These are phyloP conservation scores for Siderastrea siderea DNA, from an alignment of 92 coral and sea anemone species.

Conservation along the genomic window DNA sequence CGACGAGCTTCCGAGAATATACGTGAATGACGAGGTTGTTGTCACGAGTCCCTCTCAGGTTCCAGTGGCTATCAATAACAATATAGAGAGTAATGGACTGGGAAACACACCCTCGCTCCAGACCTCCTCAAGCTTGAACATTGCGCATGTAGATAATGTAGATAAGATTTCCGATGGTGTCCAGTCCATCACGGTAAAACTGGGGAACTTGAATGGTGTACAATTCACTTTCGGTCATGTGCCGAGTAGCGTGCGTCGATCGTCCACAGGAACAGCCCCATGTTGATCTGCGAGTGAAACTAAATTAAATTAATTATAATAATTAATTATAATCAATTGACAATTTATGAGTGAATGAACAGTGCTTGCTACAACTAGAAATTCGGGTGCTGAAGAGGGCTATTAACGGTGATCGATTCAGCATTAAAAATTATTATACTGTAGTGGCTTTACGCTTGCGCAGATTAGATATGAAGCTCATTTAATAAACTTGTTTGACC, in stretches of 20 bases:
- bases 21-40: slow-evolving; percentile 28
- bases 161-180: slow-evolving; percentile 27
- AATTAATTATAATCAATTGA: no score
- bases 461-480: no score
- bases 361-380: no score
- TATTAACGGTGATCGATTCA: no score
- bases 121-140: slow-evolving; percentile 6
- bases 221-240: slow-evolving; percentile 69
- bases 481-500: no score
- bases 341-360: not conserved
- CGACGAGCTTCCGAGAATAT: slow-evolving; percentile 29
- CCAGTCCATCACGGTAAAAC: slow-evolving; percentile 83
- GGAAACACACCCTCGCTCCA: slow-evolving; percentile 1
- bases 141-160: slow-evolving; percentile 25
- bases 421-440: no score
- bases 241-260: slow-evolving; percentile 70
- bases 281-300: not conserved
- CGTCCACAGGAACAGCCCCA: slow-evolving; percentile 83
- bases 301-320: no score
- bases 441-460: no score
- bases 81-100: slow-evolving; percentile 19
- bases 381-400: no score
- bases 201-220: slow-evolving; percentile 74
- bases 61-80: slow-evolving; percentile 10
- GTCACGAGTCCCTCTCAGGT: slow-evolving; percentile 23